Evolutionary conservation across 2,797 vertebrate species (phyloP), one percentile per base, ranked within the genome.

Genomic region (Cheirogaleus major): DNA sequence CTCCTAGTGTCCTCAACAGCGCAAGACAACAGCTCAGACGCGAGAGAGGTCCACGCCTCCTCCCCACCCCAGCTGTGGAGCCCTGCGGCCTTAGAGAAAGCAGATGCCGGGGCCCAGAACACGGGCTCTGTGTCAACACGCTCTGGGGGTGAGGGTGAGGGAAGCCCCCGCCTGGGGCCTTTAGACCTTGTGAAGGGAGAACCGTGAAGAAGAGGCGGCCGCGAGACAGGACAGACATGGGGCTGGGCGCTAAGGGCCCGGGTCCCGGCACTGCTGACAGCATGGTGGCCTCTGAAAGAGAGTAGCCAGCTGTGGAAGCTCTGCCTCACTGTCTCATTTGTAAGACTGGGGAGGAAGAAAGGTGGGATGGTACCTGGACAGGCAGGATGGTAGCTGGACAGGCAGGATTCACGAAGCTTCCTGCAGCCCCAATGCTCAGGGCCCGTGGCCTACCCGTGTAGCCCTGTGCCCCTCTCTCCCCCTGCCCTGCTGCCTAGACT

Each of bases 361-460:
- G 57, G 57, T 4, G 25, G 23, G 57, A 59, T 12, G 57, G 25
- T 27, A 59, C 15, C 50, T 17, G 50, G 45, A 18, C 50, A 52
- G 50, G 50, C 50, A 20, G 50, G 6, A 30, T 27, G 8, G 1
- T 20, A 30, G 7, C 63, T 43, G 30, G 50, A 32, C n/a, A 80
- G 25, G 61, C 65, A 75, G 75, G 23, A 32, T 23, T 55, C 69
- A 35, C 35, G 25, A 17, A 27, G 14, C 17, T 43, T 35, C 85
- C 41, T 45, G 32, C 17, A 82, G 80, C 17, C 17, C 35, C 10
- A 35, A 11, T 2, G 2, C 7, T 87, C 13, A 1, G 32, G 50
- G 27, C 8, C 63, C 0, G 13, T 0, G n/a, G 14, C 35, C 38
- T 35, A 18, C 6, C 80, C 25, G 0, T 0, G 1, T 2, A 4